Evolutionary conservation across 1,140 invertebrate species (phyloP), one percentile per base, ranked within the genome.

Genomic region (Drosophila sp.): DNA sequence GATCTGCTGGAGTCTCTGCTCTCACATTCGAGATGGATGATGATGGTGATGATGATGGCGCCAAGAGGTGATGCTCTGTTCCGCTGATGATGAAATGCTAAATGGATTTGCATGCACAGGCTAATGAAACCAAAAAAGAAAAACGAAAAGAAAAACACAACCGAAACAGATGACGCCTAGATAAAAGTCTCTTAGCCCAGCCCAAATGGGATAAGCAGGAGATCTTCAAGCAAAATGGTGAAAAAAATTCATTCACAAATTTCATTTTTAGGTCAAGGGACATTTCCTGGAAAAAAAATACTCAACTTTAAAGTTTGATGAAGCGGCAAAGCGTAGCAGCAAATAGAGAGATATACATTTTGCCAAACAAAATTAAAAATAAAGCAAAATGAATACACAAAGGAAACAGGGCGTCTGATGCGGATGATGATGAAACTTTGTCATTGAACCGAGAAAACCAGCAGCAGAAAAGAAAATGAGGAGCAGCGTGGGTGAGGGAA

Each of bases 401-500:
- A 86, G 76, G 73, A 76, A 87, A 89, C 58, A 68, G 67, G 57
- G 33, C 41, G 66, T 35, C 29, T 62, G 63, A 64, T 4, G 44
- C 23, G 63, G 50, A 44, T 66, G 41, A 23, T 33, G 27, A 17
- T 56, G 38, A 69, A 73, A 76, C 79, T 77, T 72, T 78, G 62
- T 72, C 79, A 89, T 70, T 74, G 66, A 77, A 78, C 55, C 72
- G 65, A 68, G 70, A 83, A 77, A 83, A 79, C 76, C 66, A 79
- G 66, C 67, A 63, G 61, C 58, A 61, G 47, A 72, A 65, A 56
- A 71, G 10, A 25, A 65, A 11, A 62, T 65, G 64, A n/a, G 32
- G 63, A 17, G 10, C 25, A 50, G 23, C 25, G 10, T 4, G n/a
- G 44, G 3, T 50, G 44, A 50, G 62, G 69, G 44, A 68, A 68